Conservation (phyloP, 2,797 vertebrate genomes). For the Pseudopleuronectes americanus region DNA sequence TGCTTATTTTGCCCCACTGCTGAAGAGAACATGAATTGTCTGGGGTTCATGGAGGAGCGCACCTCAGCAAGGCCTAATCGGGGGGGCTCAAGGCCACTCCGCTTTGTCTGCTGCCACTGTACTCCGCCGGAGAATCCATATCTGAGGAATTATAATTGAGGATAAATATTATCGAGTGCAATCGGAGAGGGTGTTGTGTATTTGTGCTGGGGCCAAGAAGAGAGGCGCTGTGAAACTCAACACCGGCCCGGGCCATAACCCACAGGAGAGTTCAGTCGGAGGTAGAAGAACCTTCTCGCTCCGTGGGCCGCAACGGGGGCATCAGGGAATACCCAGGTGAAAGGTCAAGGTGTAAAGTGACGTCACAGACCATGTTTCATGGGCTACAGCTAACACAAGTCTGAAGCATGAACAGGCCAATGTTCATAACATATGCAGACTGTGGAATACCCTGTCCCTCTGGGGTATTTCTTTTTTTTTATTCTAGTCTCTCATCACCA, state of each 20-base stretch:
- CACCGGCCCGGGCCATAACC: slow-evolving; percentile 44
- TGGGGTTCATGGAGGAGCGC: slow-evolving; percentile 45
- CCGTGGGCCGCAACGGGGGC: slow-evolving; percentile 37
- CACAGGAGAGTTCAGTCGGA: slow-evolving; percentile 52
- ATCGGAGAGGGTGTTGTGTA: slow-evolving; percentile 80
- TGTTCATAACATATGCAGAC: slow-evolving; percentile 9
- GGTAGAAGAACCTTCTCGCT: slow-evolving; percentile 59
- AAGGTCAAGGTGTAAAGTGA: slow-evolving; percentile 66
- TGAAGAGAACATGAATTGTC: slow-evolving; percentile 60
- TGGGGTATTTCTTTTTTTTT: slow-evolving; percentile 16
- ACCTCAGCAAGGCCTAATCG: slow-evolving; percentile 28
- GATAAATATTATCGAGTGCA: slow-evolving; percentile 84
- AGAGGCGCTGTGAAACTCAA: slow-evolving; percentile 70
- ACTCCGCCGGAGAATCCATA: slow-evolving; percentile 74
- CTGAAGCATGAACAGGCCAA: slow-evolving; percentile 27
- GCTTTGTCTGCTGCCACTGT: slow-evolving; percentile 76
- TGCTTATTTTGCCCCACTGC: slow-evolving; percentile 78
- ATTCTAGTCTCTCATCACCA: slow-evolving; percentile 72
- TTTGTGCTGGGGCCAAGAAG: slow-evolving; percentile 77
- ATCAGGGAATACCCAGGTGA: slow-evolving; percentile 56
- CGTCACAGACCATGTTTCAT: slow-evolving; percentile 20
- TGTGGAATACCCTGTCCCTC: slow-evolving; percentile 33
- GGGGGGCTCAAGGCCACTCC: slow-evolving; percentile 59
- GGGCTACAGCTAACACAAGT: slow-evolving; percentile 15
- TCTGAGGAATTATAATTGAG: slow-evolving; percentile 81